A percentile compares a stretch with the other conserved stretches of the same genome.
Conservation (phyloP, 1,140 invertebrate genomes). For the Dermatophagoides farinae region DNA sequence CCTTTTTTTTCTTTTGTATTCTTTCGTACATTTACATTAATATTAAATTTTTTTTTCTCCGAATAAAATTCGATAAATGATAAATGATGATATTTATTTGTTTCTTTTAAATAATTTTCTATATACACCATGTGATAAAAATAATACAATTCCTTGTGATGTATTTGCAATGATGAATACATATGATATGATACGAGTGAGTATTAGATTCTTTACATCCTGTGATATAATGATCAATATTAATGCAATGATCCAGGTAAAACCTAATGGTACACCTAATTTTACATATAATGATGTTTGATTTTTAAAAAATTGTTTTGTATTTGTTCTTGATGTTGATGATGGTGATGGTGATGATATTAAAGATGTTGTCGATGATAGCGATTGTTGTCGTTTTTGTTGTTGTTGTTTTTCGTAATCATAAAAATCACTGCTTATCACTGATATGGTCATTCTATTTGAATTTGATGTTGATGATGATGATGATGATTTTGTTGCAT, state of each 20-base stretch:
- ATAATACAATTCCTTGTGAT: slow-evolving; percentile 18
- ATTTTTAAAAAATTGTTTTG: slow-evolving; percentile 18
- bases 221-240: slow-evolving; percentile 23
- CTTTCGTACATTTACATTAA: background rate
- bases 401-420: background rate
- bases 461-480: too few species aligned
- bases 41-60: background rate
- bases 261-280: slow-evolving; percentile 29
- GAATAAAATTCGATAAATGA: background rate
- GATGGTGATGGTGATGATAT: slow-evolving; percentile 8
- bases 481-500: too few species aligned
- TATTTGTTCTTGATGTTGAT: background rate
- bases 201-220: slow-evolving; percentile 12
- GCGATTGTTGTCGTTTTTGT: too few species aligned
- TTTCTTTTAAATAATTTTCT: background rate
- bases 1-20: background rate
- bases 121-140: slow-evolving; percentile 15
- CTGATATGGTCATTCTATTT: background rate
- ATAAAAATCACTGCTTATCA: background rate
- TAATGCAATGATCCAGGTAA: slow-evolving; percentile 29
- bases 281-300: slow-evolving; percentile 27
- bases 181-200: slow-evolving; percentile 16
- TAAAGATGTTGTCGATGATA: slow-evolving; percentile 14
- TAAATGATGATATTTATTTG: too few species aligned
- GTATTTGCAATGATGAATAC: slow-evolving; percentile 18